Conservation (phyloP, 2,888 invertebrate species). For the Microctonus brassicae region DNA sequence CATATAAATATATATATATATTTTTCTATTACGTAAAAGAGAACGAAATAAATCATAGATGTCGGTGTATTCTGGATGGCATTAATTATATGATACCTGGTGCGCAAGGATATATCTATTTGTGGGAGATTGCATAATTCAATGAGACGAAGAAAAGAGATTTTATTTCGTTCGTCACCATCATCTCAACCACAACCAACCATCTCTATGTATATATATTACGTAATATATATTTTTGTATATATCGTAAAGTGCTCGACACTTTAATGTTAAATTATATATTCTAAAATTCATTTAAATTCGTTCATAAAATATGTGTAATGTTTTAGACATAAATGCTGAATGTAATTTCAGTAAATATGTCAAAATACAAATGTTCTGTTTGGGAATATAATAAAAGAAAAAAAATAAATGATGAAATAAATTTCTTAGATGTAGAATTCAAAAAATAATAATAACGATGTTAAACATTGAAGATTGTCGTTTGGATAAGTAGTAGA, state of each 20-base stretch:
- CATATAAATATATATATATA: background rate
- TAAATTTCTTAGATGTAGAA: background rate
- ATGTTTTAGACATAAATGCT: background rate
- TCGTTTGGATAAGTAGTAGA: background rate
- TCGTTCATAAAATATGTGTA: background rate
- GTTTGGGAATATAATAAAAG: background rate
- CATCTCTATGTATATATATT: background rate
- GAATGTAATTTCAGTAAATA: background rate
- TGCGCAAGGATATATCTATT: conserved; percentile 19
- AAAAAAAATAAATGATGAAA: background rate
- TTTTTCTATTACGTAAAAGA: conserved; percentile 26
- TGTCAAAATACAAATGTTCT: background rate
- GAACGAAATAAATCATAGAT: conserved; percentile 37
- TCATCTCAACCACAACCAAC: background rate
- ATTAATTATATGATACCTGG: conserved; percentile 36
- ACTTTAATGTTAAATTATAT: too few species aligned
- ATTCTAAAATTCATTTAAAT: background rate
- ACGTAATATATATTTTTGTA: background rate
- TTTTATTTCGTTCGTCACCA: background rate
- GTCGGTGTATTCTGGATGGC: conserved; percentile 29
- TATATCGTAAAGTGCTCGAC: too few species aligned
- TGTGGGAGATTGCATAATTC: conserved; percentile 26
- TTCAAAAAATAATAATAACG: background rate
- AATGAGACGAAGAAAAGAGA: conserved; percentile 1
- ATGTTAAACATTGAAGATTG: background rate